phyloP scores from a whole-genome alignment of 2,113 vertebrate genomes.

The Dendrocopos noguchii region DNA sequence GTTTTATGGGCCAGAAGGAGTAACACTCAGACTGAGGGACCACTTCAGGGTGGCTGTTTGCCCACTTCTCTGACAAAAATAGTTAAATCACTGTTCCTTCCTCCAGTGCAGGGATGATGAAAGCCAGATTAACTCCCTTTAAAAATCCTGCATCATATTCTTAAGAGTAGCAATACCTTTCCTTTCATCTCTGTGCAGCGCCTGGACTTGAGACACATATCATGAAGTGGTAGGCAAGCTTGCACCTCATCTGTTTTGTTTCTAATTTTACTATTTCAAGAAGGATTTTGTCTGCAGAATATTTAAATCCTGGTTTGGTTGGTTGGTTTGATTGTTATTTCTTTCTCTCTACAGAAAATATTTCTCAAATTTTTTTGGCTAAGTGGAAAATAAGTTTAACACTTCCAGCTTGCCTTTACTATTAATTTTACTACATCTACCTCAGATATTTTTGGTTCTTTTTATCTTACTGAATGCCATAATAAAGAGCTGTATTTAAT shows the following conservation, averaged over 20 bases:
- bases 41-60: constrained; percentile 45
- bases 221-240: background rate
- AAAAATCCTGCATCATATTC: background rate
- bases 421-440: background rate
- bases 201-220: background rate
- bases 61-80: constrained; percentile 35
- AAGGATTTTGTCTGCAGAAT: background rate
- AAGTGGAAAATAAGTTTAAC: background rate
- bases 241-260: background rate
- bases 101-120: background rate
- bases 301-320: background rate
- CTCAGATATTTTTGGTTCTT: background rate
- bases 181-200: background rate
- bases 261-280: background rate
- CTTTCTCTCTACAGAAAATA: background rate
- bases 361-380: background rate
- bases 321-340: background rate
- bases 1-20: constrained; percentile 30
- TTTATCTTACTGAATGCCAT: background rate
- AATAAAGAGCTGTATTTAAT: background rate
- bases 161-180: background rate
- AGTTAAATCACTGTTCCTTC: constrained; percentile 17
- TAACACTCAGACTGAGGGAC: background rate
- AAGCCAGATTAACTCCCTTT: background rate
- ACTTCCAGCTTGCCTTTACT: background rate